These are phyloP conservation scores for Heliconius aoede DNA, from an alignment of 2,888 invertebrate species.

Conservation along the genomic window DNA sequence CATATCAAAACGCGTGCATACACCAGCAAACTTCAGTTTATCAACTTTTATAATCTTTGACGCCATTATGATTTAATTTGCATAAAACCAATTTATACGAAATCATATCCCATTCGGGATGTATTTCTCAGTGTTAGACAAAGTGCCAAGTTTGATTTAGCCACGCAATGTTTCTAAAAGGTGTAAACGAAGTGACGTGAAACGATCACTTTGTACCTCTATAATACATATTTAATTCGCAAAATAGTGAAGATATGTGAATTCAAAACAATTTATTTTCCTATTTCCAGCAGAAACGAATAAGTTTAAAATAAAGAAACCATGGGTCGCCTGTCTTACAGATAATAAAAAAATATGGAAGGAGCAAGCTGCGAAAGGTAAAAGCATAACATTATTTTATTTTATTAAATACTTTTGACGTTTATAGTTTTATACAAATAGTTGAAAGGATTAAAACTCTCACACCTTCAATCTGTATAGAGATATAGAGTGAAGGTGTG, in stretches of 20 bases:
- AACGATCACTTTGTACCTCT: no score
- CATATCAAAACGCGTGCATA: no score
- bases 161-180: no score
- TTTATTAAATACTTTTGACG: not conserved
- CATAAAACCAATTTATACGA: no score
- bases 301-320: constrained; percentile 88
- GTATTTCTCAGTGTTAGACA: no score
- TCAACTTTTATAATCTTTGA: not conserved
- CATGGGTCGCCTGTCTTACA: constrained; percentile 90
- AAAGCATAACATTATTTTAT: not conserved
- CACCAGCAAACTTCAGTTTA: no score
- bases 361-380: constrained; percentile 89
- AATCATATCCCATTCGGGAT: no score
- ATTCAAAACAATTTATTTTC: not conserved
- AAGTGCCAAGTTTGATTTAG: no score
- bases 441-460: not conserved
- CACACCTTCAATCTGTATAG: no score
- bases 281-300: constrained; percentile 67
- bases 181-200: no score
- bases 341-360: constrained; percentile 94
- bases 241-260: not conserved
- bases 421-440: not conserved
- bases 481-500: no score
- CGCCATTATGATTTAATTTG: not conserved
- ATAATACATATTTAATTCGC: not conserved